Evolutionary conservation across 2,113 vertebrate genomes (phyloP).

Genomic region (Daubentonia madagascariensis): DNA sequence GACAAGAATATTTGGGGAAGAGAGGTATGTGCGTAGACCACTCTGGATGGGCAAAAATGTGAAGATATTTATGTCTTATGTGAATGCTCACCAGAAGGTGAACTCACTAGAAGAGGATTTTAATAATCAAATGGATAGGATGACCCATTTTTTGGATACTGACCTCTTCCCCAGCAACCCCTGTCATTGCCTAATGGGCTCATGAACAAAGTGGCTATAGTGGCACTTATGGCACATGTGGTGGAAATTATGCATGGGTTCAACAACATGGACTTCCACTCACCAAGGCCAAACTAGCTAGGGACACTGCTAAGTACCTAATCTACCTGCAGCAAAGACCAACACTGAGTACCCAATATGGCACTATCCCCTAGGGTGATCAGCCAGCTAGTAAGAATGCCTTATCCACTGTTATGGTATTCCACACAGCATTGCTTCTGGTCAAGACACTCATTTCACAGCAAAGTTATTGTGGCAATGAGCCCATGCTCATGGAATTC

Average conservation of each 20-base stretch:
- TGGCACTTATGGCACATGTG: no score
- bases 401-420: background rate
- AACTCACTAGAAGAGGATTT: background rate
- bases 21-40: background rate
- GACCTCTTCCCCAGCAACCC: background rate
- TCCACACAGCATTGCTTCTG: background rate
- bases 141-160: background rate
- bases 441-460: background rate
- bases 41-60: background rate
- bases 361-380: background rate
- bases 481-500: background rate
- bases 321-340: background rate
- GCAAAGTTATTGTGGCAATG: background rate
- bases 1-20: background rate
- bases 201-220: background rate
- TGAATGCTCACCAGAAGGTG: background rate
- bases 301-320: background rate
- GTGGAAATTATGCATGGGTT: background rate
- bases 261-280: background rate
- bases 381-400: background rate
- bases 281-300: background rate
- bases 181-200: background rate
- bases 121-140: background rate
- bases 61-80: background rate
- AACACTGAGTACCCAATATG: background rate